Conservation (phyloP, 2,113 vertebrate species). For the Coracopsis vasa region DNA sequence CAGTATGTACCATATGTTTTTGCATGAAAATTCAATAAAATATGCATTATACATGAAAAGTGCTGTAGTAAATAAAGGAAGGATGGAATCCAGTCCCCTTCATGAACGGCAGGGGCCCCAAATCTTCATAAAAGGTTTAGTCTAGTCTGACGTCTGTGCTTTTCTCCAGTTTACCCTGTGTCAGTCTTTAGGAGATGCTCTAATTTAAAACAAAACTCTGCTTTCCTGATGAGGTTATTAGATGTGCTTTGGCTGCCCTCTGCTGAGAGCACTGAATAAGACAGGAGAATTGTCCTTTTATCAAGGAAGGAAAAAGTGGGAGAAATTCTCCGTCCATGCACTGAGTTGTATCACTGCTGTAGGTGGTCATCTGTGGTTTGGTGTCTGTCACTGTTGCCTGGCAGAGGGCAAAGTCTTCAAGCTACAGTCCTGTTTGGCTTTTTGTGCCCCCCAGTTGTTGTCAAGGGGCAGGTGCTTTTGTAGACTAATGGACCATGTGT, state of each 20-base stretch:
- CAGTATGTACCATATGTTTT: conserved; percentile 68
- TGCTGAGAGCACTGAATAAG: conserved; percentile 57
- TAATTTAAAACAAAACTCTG: conserved; percentile 43
- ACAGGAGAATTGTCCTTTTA: neutral
- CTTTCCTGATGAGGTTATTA: neutral
- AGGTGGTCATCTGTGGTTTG: accelerated
- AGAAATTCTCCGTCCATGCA: neutral
- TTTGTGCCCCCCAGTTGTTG: neutral
- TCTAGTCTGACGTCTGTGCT: conserved; percentile 55
- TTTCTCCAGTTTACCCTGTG: conserved; percentile 36
- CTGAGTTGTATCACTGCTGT: neutral
- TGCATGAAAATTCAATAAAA: conserved; percentile 68
- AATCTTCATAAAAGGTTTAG: conserved; percentile 62
- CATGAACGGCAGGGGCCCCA: conserved; percentile 49
- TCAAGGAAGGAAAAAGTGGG: neutral
- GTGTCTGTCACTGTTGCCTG: neutral
- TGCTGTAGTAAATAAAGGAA: conserved; percentile 60
- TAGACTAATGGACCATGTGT: accelerated
- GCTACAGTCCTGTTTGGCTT: neutral
- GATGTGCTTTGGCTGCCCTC: conserved; percentile 73
- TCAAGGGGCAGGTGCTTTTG: neutral
- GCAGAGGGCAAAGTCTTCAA: neutral
- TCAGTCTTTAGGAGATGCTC: conserved; percentile 34
- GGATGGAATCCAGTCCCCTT: conserved; percentile 38
- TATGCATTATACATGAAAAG: conserved; percentile 64